Evolutionary conservation across 2,797 vertebrate species (phyloP).

Genomic region (Lophius americanus): DNA sequence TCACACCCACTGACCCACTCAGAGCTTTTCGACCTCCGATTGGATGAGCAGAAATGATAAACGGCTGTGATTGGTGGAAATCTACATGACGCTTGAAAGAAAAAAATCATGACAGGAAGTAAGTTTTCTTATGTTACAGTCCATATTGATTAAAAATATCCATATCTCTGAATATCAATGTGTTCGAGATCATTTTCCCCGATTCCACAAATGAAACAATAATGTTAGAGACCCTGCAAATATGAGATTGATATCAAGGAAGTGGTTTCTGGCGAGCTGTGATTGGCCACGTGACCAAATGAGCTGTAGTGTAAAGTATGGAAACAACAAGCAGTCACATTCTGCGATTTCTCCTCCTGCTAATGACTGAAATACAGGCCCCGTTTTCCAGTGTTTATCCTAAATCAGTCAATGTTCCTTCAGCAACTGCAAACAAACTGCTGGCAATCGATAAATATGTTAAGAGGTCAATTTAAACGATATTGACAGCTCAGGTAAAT

Average conservation of each 20-base stretch:
- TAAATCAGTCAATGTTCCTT: background rate
- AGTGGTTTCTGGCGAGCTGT: background rate
- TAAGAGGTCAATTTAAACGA: background rate
- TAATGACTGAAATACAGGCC: background rate
- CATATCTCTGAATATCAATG: background rate
- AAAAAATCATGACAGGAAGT: slow-evolving; percentile 54
- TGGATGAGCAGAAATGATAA: slow-evolving; percentile 56
- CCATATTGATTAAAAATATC: background rate
- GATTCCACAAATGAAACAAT: background rate
- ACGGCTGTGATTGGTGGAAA: slow-evolving; percentile 64
- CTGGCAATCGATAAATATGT: background rate
- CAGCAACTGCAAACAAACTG: background rate
- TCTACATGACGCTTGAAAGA: slow-evolving; percentile 6
- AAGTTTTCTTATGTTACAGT: slow-evolving; percentile 42
- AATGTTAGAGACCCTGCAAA: background rate
- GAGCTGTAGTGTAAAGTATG: background rate
- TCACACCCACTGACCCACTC: slow-evolving; percentile 60
- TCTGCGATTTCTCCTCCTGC: background rate
- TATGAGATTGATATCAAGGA: background rate
- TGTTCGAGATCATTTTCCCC: background rate
- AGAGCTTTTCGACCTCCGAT: slow-evolving; percentile 47
- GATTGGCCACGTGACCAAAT: background rate
- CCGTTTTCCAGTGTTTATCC: background rate
- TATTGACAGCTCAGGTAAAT: background rate
- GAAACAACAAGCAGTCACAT: background rate